Conservation (phyloP, 2,113 vertebrate species). For the Brachypteracias leptosomus region DNA sequence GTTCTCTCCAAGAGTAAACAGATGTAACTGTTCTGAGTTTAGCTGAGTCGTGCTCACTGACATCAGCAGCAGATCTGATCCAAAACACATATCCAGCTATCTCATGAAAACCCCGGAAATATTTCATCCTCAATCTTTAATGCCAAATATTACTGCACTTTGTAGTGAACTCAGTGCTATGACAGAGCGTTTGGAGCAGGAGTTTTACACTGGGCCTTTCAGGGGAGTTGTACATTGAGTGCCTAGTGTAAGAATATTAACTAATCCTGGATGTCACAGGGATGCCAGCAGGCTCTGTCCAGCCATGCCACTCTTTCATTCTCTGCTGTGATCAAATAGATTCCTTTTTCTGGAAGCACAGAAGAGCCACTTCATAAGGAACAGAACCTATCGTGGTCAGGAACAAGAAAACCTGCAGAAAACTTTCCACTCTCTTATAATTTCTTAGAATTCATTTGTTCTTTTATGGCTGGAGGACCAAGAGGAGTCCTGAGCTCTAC, state of each 20-base stretch:
- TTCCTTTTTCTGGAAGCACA: not conserved
- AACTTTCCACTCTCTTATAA: not conserved
- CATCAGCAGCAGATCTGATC: not conserved
- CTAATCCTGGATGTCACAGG: not conserved
- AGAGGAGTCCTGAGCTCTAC: not conserved
- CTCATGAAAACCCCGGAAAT: not conserved
- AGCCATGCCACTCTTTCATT: not conserved
- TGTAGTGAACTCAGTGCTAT: not conserved
- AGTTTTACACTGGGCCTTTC: not conserved
- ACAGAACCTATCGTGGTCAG: not conserved
- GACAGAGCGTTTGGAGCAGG: not conserved
- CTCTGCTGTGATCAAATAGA: rapidly evolving
- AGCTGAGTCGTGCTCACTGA: not conserved
- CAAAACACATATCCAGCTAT: not conserved
- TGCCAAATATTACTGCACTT: not conserved
- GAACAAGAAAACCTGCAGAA: not conserved
- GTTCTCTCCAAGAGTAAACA: not conserved
- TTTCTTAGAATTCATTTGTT: not conserved
- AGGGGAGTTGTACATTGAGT: not conserved
- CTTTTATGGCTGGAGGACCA: not conserved
- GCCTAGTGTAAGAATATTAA: not conserved
- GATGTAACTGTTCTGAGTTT: not conserved
- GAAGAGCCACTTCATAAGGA: not conserved
- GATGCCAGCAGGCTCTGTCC: no score
- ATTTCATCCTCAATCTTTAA: not conserved